Evolutionary conservation across 2,113 vertebrate species (phyloP).

Genomic region (Rhinogobius similis): DNA sequence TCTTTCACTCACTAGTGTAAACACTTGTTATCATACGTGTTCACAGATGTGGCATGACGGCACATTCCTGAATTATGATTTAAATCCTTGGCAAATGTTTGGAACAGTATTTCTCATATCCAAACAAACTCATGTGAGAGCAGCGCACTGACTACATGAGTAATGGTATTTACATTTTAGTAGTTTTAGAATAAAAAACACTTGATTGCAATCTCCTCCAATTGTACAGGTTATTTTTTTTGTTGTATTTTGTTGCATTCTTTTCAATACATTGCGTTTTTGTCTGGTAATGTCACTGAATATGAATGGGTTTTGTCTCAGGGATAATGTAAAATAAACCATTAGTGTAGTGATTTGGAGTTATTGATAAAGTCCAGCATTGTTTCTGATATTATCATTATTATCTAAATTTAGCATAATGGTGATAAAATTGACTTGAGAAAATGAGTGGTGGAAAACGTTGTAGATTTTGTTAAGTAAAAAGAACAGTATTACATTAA

Average conservation of each 20-base stretch:
- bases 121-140: background rate
- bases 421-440: too few relatives aligned
- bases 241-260: background rate
- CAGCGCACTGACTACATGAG: background rate
- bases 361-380: too few relatives aligned
- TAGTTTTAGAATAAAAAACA: background rate
- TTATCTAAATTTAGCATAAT: too few relatives aligned
- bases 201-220: background rate
- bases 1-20: constrained; percentile 8
- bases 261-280: background rate
- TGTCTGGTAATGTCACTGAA: background rate
- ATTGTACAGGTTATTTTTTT: too few relatives aligned
- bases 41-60: constrained; percentile 9
- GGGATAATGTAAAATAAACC: background rate
- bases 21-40: constrained; percentile 12
- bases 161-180: background rate
- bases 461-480: too few relatives aligned
- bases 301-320: background rate
- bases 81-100: constrained; percentile 11
- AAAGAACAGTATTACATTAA: too few relatives aligned
- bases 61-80: constrained; percentile 6
- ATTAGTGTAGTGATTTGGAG: too few relatives aligned
- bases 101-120: background rate
- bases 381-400: too few relatives aligned
- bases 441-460: too few relatives aligned